Percentiles rank a stretch among this genome's conserved stretches.
These are phyloP conservation scores for Todiramphus chloris DNA, from an alignment of 2,113 vertebrate genomes.

Conservation along the genomic window DNA sequence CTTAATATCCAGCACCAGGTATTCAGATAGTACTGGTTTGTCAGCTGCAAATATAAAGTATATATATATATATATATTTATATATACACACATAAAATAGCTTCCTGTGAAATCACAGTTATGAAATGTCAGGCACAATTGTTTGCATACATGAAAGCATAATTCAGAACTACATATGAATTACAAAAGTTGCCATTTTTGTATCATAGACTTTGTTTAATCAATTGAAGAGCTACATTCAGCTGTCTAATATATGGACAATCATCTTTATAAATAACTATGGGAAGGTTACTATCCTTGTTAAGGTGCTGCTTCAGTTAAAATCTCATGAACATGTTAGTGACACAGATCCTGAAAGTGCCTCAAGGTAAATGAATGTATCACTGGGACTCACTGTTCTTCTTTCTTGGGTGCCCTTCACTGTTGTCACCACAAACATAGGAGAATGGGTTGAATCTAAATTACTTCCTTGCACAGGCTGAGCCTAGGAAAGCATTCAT, in stretches of 20 bases:
- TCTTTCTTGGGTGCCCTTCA: neutral
- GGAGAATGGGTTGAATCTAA: neutral
- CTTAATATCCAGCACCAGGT: conserved; percentile 72
- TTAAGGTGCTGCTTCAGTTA: conserved; percentile 76
- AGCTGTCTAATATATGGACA: conserved; percentile 72
- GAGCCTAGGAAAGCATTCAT: neutral
- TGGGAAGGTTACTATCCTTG: conserved; percentile 57
- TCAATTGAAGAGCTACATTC: conserved; percentile 75
- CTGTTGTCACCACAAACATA: neutral
- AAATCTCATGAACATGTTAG: conserved; percentile 48
- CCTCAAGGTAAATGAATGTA: conserved; percentile 18
- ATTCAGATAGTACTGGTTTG: conserved; percentile 73
- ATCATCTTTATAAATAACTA: conserved; percentile 59
- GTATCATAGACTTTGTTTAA: conserved; percentile 23
- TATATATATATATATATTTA: conserved; percentile 28
- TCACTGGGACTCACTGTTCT: neutral
- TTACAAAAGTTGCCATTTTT: conserved; percentile 31
- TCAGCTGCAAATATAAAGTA: conserved; percentile 77
- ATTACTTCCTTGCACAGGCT: neutral
- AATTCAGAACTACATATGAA: conserved; percentile 56
- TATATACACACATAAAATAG: conserved; percentile 67
- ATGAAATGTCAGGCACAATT: conserved; percentile 70
- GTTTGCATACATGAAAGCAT: conserved; percentile 60
- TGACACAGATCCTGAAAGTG: conserved; percentile 29
- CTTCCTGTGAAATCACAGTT: conserved; percentile 72